These are phyloP conservation scores for Prenolepis imparis DNA, from an alignment of 2,888 invertebrate genomes.

Conservation along the genomic window DNA sequence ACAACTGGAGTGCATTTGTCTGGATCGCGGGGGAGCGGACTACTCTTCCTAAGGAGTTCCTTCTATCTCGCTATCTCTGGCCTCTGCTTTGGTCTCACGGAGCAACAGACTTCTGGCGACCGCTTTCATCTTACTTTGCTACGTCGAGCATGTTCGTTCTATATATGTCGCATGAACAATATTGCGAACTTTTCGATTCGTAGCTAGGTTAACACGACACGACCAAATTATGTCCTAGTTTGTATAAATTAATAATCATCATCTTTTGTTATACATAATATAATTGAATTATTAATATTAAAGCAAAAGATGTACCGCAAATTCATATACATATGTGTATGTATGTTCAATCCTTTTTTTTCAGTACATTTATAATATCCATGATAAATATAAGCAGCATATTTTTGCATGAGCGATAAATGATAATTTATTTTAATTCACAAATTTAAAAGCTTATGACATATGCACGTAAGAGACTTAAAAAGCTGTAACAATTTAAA, in stretches of 20 bases:
- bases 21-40: slow-evolving; percentile 81
- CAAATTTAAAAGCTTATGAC: not conserved
- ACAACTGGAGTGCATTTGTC: slow-evolving; percentile 84
- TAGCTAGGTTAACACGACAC: not conserved
- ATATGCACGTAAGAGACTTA: not conserved
- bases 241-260: not conserved
- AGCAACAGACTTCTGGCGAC: slow-evolving; percentile 74
- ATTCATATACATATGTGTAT: not conserved
- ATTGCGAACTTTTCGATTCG: not conserved
- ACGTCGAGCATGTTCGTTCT: slow-evolving; percentile 52
- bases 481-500: slow-evolving; percentile 49
- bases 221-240: not conserved
- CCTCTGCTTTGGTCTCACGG: slow-evolving; percentile 71
- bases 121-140: slow-evolving; percentile 35
- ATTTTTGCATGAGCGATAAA: not conserved
- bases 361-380: not conserved
- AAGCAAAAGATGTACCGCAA: not conserved
- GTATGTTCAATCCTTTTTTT: not conserved
- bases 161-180: slow-evolving; percentile 25
- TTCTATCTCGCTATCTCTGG: slow-evolving; percentile 81
- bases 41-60: slow-evolving; percentile 83
- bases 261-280: not conserved
- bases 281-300: not conserved
- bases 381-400: not conserved
- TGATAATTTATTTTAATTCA: not conserved